Conservation (phyloP, 2,888 invertebrate genomes). For the Perithous albicinctus region DNA sequence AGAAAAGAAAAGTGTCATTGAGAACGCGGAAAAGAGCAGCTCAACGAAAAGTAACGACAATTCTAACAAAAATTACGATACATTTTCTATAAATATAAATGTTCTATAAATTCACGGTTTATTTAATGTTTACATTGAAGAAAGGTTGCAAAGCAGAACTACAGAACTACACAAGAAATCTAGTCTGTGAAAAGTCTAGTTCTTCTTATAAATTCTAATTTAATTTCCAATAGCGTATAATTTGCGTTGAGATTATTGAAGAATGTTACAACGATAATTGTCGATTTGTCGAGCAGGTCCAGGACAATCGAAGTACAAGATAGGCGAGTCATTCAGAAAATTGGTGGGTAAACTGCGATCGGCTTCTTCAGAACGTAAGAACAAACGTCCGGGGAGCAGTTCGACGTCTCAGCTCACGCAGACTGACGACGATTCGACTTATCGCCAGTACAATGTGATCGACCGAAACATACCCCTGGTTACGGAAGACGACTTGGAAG, state of each 20-base stretch:
- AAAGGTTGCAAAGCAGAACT: too few relatives aligned
- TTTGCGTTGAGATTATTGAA: background rate
- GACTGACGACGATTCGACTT: constrained; percentile 84
- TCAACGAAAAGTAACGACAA: constrained; percentile 70
- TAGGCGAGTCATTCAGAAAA: constrained; percentile 93
- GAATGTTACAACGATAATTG: background rate
- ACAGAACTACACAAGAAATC: too few relatives aligned
- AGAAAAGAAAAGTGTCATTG: constrained; percentile 69
- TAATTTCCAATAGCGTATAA: background rate
- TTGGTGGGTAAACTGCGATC: constrained; percentile 93
- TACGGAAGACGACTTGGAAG: constrained; percentile 78
- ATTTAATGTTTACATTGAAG: background rate
- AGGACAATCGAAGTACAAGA: constrained; percentile 84
- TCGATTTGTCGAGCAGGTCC: constrained; percentile 68
- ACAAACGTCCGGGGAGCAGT: constrained; percentile 84
- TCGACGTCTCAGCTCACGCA: constrained; percentile 81
- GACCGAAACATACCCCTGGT: constrained; percentile 85
- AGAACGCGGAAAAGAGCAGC: constrained; percentile 66
- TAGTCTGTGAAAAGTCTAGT: too few relatives aligned
- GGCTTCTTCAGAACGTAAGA: constrained; percentile 89
- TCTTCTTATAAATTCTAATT: background rate
- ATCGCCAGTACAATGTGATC: constrained; percentile 86
- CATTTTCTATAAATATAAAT: background rate
- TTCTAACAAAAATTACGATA: background rate
- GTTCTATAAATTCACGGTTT: background rate